Evolutionary conservation across 1,140 invertebrate species (phyloP), one percentile per base, ranked within the genome.

Genomic region (Panagrolaimus sp.): DNA sequence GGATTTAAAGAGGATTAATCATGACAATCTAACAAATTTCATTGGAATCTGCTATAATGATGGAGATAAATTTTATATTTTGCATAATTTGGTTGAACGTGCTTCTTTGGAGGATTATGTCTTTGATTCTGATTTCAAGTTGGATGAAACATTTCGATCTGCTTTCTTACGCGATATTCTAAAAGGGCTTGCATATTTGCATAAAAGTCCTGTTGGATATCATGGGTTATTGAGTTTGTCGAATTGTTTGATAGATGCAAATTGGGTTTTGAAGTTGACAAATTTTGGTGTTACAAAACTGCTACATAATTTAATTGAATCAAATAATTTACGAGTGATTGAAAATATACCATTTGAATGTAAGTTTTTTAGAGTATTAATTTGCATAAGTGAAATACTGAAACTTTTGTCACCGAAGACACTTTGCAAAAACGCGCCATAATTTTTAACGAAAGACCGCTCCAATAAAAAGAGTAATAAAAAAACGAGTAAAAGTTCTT

Each of bases 251-350:
- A 82, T 81, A 27, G 79, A 81, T 61, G 65, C 66, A 9, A 81
- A 82, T 67, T 81, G 79, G 79, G 80, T 82, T 25, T 67, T 81
- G 38, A 81, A 81, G 62, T 62, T 81, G 14, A 77, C 80, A 8
- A 70, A 81, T 38, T 81, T 81, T 53, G 79, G 79, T 14, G 74
- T 82, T 8, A 46, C 57, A 9, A 76, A 76, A 42, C 27, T 82
- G 62, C 46, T 80, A 2, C 66, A 79, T 48, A 68, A 72, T 23
- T 51, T 80, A 11, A 70, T 78, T 63, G 25, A 82, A 5, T 65
- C 65, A 11, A 77, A 81, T 20, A 68, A 73, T 5, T 71, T 80
- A 5, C 71, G 71, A 1, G 57, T 79, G 9, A 71, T 5, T 64
- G 48, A 65, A 53, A 20, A 51, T 51, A 65, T 38, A 3, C n/a